Base-by-base conservation (phyloP, 2,888 invertebrate species). In the Nomada ruficornis region DNA sequence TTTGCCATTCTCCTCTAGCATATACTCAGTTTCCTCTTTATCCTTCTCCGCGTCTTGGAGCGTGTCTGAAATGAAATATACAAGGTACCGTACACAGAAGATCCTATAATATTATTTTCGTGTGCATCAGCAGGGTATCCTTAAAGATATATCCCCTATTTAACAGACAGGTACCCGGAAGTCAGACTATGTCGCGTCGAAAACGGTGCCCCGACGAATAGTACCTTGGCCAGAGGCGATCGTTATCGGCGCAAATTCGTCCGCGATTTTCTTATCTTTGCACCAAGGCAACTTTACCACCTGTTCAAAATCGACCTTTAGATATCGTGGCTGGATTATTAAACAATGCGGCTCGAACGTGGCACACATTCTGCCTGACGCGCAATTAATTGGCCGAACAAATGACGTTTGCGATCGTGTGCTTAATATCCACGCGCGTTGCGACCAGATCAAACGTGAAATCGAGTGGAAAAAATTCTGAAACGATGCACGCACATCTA, bases 31-130 rank as follows among this genome's bases (percentile, higher is more conserved):
- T 81, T 92, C 93, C 80, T 91, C 86, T 86, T 91, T 92, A 93
- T 93, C 93, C 93, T 91, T 93, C 89, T 89, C 92, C 91, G 90
- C 92, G 91, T 93, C 93, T 91, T 88, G 90, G 88, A 89, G 88
- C 87, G 91, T 92, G 93, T 93, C 93, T 93, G 93, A 86, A 88
- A 88, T 82, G 54, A 86, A 83, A 88, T 82, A 85, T 70, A 84
- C 59, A 89, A 67, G 82, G 65, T 87, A 82, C 80, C 89, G 73
- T 86, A 86, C 79, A 82, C 82, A 76, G 50, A 68, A 81, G 44
- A 64, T 77, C 59, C 62, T 59, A 11, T 42, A 68, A 63, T 50
- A 72, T 67, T 72, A 44, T 42, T 80, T 68, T 57, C 70, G 9
- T 50, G 44, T 20, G 44, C 64, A n/a, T 54, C 70, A 9, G n/a